Evolutionary conservation across 2,888 invertebrate species (phyloP).

Genomic region (Carcina quercana): DNA sequence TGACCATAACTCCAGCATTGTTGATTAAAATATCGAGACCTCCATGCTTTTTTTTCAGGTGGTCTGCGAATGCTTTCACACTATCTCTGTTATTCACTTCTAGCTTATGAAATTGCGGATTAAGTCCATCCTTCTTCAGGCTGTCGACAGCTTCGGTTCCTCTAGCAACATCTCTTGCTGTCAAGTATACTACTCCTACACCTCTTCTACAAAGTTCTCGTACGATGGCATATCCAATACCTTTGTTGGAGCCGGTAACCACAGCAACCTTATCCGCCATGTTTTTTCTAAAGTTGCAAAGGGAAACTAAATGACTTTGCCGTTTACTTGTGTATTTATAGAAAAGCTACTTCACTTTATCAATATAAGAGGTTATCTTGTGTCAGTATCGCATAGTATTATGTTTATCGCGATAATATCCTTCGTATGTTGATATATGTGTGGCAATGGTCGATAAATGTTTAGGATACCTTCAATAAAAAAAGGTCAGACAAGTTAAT

Average conservation of each 20-base stretch:
- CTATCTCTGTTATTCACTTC: slow-evolving; percentile 24
- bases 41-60: slow-evolving; percentile 23
- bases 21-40: slow-evolving; percentile 31
- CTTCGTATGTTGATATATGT: too few relatives aligned
- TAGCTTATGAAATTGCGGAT: slow-evolving; percentile 34
- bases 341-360: neutral
- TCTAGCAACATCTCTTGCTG: slow-evolving; percentile 69
- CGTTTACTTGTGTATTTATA: neutral
- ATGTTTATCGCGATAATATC: neutral
- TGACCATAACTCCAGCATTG: slow-evolving; percentile 25
- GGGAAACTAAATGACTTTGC: too few relatives aligned
- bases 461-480: too few relatives aligned
- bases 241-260: slow-evolving; percentile 80
- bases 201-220: slow-evolving; percentile 74
- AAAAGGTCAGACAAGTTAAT: too few relatives aligned
- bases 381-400: neutral
- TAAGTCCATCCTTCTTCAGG: slow-evolving; percentile 60
- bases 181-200: slow-evolving; percentile 77
- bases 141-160: slow-evolving; percentile 70
- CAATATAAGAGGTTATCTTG: neutral
- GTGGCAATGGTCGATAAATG: too few relatives aligned
- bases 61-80: slow-evolving; percentile 22
- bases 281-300: slow-evolving; percentile 6
- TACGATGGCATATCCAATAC: slow-evolving; percentile 78
- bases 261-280: slow-evolving; percentile 33